A percentile compares a stretch with the other conserved stretches of the same genome.
Evolutionary conservation across 2,797 vertebrate species (phyloP).

Genomic region (Falco novaeseelandiae): DNA sequence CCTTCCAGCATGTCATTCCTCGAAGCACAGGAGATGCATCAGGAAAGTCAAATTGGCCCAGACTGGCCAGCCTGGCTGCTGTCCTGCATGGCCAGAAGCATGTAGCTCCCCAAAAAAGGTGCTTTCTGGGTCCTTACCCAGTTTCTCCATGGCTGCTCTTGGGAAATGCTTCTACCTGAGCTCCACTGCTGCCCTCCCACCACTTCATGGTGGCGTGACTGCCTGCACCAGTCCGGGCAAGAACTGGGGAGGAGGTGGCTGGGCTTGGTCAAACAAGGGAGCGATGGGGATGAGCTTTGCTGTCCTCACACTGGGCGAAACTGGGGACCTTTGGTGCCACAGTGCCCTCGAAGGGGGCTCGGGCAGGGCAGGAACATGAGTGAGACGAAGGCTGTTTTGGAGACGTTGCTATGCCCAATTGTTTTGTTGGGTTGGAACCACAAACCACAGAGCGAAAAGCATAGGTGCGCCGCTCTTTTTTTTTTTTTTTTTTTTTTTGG

Average conservation of each 20-base stretch:
- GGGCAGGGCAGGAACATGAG: background rate
- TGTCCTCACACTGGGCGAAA: accelerated
- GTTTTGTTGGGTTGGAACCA: slow-evolving; percentile 56
- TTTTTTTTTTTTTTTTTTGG: background rate
- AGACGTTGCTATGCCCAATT: background rate
- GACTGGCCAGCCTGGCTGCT: background rate
- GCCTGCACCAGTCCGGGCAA: background rate
- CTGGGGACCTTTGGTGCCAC: accelerated
- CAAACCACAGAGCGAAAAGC: slow-evolving; percentile 19
- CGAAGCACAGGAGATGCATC: background rate
- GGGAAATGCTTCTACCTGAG: background rate
- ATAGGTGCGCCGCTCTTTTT: background rate
- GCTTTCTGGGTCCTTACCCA: background rate
- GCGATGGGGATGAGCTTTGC: accelerated
- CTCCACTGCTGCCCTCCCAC: background rate
- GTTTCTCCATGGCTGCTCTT: background rate
- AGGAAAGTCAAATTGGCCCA: background rate
- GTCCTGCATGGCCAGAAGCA: background rate
- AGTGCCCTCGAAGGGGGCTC: accelerated
- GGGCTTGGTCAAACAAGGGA: background rate
- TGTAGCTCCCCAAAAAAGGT: background rate
- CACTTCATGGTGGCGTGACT: accelerated
- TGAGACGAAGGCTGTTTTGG: slow-evolving; percentile 1
- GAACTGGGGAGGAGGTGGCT: background rate
- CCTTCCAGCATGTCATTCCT: background rate